Evolutionary conservation across 35 echinoderm and acorn worm genomes (phyloP).

Genomic region (Patiria miniata): DNA sequence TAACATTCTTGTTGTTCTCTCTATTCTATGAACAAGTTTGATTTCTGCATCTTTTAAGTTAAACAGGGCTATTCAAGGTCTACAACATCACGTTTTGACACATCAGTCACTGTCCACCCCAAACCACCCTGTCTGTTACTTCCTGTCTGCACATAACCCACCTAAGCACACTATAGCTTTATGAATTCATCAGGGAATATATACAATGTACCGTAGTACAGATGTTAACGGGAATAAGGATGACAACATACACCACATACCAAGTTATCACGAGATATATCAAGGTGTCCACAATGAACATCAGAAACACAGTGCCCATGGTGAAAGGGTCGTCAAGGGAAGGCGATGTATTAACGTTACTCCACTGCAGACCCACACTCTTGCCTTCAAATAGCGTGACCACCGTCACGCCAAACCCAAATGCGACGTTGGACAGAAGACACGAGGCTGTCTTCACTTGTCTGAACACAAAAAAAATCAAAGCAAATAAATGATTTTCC

Average conservation of each 20-base stretch:
- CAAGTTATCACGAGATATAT: conserved; percentile 79
- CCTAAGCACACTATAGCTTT: too few species aligned
- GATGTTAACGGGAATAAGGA: background rate
- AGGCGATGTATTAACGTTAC: conserved; percentile 44
- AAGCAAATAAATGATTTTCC: too few species aligned
- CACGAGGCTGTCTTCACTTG: conserved; percentile 53
- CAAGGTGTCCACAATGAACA: conserved; percentile 73
- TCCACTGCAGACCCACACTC: conserved; percentile 69
- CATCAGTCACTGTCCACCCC: too few species aligned
- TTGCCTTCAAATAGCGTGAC: conserved; percentile 70
- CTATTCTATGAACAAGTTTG: too few species aligned
- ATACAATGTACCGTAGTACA: too few species aligned
- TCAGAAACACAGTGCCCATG: conserved; percentile 62
- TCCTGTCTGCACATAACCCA: too few species aligned
- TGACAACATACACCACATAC: conserved; percentile 47
- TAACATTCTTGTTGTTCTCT: too few species aligned
- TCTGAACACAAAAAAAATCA: conserved; percentile 23
- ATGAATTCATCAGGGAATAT: too few species aligned
- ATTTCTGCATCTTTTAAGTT: too few species aligned
- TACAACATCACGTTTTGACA: too few species aligned
- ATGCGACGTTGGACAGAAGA: conserved; percentile 76
- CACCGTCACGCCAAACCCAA: conserved; percentile 69
- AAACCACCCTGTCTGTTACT: too few species aligned
- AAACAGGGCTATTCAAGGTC: too few species aligned
- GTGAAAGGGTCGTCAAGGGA: conserved; percentile 80